Conservation (phyloP, 2,797 vertebrate species). For the Decapterus maruadsi region DNA sequence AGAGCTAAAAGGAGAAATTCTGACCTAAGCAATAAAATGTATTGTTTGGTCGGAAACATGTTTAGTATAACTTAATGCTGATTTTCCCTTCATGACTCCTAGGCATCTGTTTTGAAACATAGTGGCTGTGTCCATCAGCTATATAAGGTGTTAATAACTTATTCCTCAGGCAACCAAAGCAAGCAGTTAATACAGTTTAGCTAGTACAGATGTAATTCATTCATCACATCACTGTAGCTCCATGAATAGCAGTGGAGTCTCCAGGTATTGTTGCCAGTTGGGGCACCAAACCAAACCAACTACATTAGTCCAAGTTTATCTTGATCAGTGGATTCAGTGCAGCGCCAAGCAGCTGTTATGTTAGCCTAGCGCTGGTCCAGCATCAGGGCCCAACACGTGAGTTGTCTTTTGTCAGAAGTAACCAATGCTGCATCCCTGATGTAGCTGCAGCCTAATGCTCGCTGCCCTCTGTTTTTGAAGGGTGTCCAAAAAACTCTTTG, state of each 20-base stretch:
- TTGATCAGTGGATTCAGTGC: neutral
- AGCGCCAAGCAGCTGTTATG: neutral
- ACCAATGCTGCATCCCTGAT: neutral
- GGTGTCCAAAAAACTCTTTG: conserved; percentile 12
- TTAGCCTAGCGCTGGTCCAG: neutral
- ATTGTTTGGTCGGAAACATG: too few relatives aligned
- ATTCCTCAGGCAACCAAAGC: too few relatives aligned
- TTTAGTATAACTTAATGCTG: too few relatives aligned
- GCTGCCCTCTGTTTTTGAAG: conserved; percentile 13
- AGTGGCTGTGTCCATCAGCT: too few relatives aligned
- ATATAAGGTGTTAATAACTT: too few relatives aligned
- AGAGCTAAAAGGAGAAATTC: too few relatives aligned
- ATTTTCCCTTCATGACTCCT: too few relatives aligned
- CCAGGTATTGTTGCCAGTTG: neutral
- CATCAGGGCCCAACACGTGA: neutral
- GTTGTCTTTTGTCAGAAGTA: conserved; percentile 1
- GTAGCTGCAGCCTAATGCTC: conserved; percentile 8
- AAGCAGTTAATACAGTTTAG: too few relatives aligned
- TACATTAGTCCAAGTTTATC: neutral
- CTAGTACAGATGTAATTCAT: too few relatives aligned
- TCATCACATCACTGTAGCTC: neutral
- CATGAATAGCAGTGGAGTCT: neutral
- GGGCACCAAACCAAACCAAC: neutral
- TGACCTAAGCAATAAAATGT: too few relatives aligned
- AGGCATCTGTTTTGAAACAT: too few relatives aligned